Percentiles rank a stretch among this genome's conserved stretches.
Evolutionary conservation across 2,888 invertebrate species (phyloP).

Genomic region (Agriotes lineatus): DNA sequence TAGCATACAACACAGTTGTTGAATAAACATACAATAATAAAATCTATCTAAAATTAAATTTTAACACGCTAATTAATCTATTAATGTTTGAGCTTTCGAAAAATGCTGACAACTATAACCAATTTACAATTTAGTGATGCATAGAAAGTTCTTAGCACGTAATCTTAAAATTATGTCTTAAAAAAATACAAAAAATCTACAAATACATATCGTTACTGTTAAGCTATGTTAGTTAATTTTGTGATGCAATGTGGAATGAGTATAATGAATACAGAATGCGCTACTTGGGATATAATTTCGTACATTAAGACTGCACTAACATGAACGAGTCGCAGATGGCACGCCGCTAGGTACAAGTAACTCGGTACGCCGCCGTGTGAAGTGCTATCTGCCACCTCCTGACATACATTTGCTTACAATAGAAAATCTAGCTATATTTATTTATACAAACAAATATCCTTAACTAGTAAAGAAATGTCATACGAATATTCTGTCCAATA

Average conservation of each 20-base stretch:
- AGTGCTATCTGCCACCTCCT: slow-evolving; percentile 50
- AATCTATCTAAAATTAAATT: slow-evolving; percentile 63
- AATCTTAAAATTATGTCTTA: slow-evolving; percentile 62
- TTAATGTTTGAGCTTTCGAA: slow-evolving; percentile 46
- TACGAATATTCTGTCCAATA: slow-evolving; percentile 58
- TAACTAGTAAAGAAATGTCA: slow-evolving; percentile 62
- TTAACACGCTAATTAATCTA: slow-evolving; percentile 56
- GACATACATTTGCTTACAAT: slow-evolving; percentile 65
- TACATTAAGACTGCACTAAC: slow-evolving; percentile 65
- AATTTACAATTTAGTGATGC: slow-evolving; percentile 55
- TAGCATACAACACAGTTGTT: slow-evolving; percentile 67
- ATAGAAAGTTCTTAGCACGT: slow-evolving; percentile 51
- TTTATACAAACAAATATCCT: slow-evolving; percentile 67
- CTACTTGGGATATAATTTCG: slow-evolving; percentile 59
- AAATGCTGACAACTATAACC: slow-evolving; percentile 53
- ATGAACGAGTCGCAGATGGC: slow-evolving; percentile 55
- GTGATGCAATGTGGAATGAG: slow-evolving; percentile 65
- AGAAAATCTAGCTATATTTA: slow-evolving; percentile 66
- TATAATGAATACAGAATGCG: slow-evolving; percentile 59
- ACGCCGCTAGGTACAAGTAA: slow-evolving; percentile 31
- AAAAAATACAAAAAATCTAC: slow-evolving; percentile 67
- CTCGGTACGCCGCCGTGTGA: slow-evolving; percentile 42
- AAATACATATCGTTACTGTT: slow-evolving; percentile 51
- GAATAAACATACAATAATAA: slow-evolving; percentile 61
- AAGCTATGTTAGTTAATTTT: slow-evolving; percentile 58